These are phyloP conservation scores for Geococcyx californianus DNA, from an alignment of 2,113 vertebrate species.

Conservation along the genomic window DNA sequence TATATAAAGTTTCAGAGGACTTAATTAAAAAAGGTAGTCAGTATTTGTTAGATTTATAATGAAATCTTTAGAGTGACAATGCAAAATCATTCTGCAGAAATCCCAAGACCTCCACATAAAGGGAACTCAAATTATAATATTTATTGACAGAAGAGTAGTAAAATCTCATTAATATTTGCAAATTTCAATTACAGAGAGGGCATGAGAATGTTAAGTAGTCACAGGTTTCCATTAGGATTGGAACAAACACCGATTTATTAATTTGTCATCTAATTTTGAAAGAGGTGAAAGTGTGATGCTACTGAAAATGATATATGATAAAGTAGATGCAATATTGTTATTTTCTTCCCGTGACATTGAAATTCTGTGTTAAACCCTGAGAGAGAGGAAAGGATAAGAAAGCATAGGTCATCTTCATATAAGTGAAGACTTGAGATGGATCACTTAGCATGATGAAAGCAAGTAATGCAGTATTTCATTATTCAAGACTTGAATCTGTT, in stretches of 20 bases:
- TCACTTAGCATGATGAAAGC: background rate
- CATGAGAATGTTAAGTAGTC: constrained; percentile 4
- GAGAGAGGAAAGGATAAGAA: background rate
- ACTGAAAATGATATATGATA: background rate
- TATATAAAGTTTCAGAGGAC: constrained; percentile 3
- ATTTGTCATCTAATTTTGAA: background rate
- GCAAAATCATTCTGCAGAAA: constrained; percentile 16
- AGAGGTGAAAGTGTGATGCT: constrained; percentile 10
- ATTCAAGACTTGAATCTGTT: background rate
- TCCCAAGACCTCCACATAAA: constrained; percentile 40
- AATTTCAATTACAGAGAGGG: constrained; percentile 47
- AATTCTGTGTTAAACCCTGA: background rate
- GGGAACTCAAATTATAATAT: constrained; percentile 34
- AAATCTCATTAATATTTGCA: constrained; percentile 59
- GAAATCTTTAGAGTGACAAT: constrained; percentile 27
- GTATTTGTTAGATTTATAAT: background rate
- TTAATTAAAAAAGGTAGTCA: constrained; percentile 34
- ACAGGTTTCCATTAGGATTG: constrained; percentile 12
- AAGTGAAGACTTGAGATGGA: background rate
- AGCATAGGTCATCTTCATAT: background rate
- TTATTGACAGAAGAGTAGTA: constrained; percentile 44
- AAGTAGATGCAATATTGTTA: background rate
- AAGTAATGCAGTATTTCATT: background rate
- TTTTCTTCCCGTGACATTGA: constrained; percentile 16
- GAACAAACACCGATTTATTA: constrained; percentile 21